Conservation (phyloP, 1,140 invertebrate species). For the Penaeus chinensis region DNA sequence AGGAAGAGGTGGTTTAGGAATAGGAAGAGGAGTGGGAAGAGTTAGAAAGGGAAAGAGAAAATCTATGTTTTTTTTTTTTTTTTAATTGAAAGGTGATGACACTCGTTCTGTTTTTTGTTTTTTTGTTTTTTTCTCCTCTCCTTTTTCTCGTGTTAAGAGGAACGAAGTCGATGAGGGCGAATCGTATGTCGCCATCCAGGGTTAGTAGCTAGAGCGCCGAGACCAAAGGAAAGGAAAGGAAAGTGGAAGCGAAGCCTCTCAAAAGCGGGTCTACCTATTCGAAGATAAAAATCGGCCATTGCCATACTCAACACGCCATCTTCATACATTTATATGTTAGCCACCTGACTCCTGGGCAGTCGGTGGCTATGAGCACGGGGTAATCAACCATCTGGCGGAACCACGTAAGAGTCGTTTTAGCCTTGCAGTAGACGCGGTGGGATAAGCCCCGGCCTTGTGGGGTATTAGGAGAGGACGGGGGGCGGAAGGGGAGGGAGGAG, state of each 20-base stretch:
- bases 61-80: too few relatives aligned
- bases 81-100: too few relatives aligned
- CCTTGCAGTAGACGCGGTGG: background rate
- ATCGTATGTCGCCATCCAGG: background rate
- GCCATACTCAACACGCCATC: conserved; percentile 61
- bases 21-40: too few relatives aligned
- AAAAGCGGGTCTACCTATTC: background rate
- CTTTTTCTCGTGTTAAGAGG: too few relatives aligned
- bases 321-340: conserved; percentile 61
- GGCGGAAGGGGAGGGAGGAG: background rate
- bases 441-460: conserved; percentile 1
- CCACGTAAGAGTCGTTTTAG: background rate
- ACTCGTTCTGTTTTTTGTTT: too few relatives aligned
- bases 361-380: background rate
- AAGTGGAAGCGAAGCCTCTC: too few relatives aligned
- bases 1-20: too few relatives aligned
- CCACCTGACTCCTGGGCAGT: conserved; percentile 57
- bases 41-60: too few relatives aligned
- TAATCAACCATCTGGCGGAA: too few relatives aligned
- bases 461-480: conserved; percentile 37
- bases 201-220: background rate
- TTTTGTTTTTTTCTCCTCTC: too few relatives aligned
- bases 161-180: background rate
- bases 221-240: too few relatives aligned
- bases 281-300: conserved; percentile 56